Evolutionary conservation across 1,140 invertebrate species (phyloP).

Genomic region (Trichogramma pretiosum): DNA sequence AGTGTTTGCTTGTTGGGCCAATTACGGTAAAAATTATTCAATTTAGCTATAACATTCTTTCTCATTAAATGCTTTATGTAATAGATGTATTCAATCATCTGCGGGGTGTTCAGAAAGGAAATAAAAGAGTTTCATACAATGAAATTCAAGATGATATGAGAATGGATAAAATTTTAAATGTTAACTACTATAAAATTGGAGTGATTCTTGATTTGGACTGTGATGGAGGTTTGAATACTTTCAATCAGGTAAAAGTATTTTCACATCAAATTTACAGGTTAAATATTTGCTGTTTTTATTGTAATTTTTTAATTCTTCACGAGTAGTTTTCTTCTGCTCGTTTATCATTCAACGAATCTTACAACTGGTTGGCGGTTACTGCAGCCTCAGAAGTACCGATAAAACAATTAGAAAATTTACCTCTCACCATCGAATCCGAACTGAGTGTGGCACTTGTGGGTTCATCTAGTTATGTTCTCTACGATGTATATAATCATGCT

Average conservation of each 20-base stretch:
- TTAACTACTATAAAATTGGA: constrained; percentile 31
- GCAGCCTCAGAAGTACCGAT: constrained; percentile 15
- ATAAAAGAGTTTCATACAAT: constrained; percentile 16
- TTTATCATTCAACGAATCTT: constrained; percentile 29
- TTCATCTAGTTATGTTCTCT: constrained; percentile 20
- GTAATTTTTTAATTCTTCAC: neutral
- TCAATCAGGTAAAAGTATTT: too few relatives aligned
- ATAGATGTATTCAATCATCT: constrained; percentile 16
- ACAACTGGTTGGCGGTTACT: constrained; percentile 27
- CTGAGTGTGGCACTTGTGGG: constrained; percentile 20
- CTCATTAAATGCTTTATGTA: neutral
- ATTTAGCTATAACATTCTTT: too few relatives aligned
- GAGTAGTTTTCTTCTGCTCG: constrained; percentile 7
- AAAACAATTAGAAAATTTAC: constrained; percentile 18
- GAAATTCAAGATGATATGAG: constrained; percentile 15
- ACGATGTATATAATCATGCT: constrained; percentile 42
- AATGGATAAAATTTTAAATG: constrained; percentile 20
- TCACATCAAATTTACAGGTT: too few relatives aligned
- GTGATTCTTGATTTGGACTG: constrained; percentile 29
- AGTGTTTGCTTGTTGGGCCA: constrained; percentile 22
- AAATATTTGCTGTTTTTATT: too few relatives aligned
- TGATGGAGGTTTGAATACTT: constrained; percentile 17
- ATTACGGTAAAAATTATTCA: constrained; percentile 8
- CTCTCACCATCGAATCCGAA: constrained; percentile 28
- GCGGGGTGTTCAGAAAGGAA: constrained; percentile 2